phyloP scores from a whole-genome alignment of 2,113 vertebrate species.

The Sinocyclocheilus maitianheensis region DNA sequence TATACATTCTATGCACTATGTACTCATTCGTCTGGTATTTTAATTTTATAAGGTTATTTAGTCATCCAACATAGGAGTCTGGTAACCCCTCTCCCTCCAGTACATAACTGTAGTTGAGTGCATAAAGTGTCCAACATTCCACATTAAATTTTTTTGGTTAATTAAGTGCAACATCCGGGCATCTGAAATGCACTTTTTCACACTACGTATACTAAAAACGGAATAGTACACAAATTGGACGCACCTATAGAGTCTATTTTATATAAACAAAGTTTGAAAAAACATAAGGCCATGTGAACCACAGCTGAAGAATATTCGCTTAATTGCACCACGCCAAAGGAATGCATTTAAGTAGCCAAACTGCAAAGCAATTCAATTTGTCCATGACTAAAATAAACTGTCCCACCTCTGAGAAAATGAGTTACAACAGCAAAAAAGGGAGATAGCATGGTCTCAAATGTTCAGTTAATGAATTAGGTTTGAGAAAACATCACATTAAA shows the following conservation, averaged over 20 bases:
- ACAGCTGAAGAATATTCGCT: background rate
- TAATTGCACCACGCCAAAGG: background rate
- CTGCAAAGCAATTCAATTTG: slow-evolving; percentile 21
- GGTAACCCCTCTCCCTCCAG: no score
- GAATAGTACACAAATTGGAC: background rate
- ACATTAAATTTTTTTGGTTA: no score
- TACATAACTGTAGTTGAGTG: no score
- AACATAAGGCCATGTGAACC: background rate
- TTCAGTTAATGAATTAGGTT: background rate
- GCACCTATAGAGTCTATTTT: background rate
- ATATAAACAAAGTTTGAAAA: background rate
- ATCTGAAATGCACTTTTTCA: background rate
- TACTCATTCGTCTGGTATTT: background rate
- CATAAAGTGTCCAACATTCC: no score
- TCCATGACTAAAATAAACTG: slow-evolving; percentile 26
- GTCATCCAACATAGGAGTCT: no score
- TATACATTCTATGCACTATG: background rate
- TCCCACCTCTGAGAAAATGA: background rate
- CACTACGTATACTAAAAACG: background rate
- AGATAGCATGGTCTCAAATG: slow-evolving; percentile 11
- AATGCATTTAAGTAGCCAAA: slow-evolving; percentile 11
- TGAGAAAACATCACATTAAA: background rate
- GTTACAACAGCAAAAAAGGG: background rate
- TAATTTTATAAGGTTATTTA: background rate
- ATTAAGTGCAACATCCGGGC: no score